These are phyloP conservation scores for Choristoneura rosaceana DNA, from an alignment of 2,888 invertebrate species.

Conservation along the genomic window DNA sequence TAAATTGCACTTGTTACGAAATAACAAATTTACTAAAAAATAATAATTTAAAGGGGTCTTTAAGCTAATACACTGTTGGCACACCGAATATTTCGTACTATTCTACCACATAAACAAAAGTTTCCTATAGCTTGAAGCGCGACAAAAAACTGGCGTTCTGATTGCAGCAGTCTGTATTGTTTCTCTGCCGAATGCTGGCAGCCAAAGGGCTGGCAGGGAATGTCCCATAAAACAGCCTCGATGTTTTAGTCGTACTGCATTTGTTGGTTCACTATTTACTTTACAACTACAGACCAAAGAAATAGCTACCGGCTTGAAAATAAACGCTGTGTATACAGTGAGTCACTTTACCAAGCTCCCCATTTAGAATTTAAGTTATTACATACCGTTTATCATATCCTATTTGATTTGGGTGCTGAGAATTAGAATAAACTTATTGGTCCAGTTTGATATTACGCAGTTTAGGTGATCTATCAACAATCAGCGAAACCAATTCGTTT, in stretches of 20 bases:
- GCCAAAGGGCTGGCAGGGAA: slow-evolving; percentile 2
- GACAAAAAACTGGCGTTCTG: slow-evolving; percentile 5
- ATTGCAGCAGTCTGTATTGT: slow-evolving; percentile 29
- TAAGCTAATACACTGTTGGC: background rate
- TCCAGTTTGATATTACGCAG: background rate
- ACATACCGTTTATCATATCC: slow-evolving; percentile 7
- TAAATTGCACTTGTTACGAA: background rate
- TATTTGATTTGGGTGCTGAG: background rate
- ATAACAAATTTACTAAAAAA: background rate
- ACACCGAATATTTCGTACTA: no score
- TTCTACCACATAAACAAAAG: no score
- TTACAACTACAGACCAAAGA: slow-evolving; percentile 29
- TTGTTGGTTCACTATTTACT: slow-evolving; percentile 33
- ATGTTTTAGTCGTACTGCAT: slow-evolving; percentile 27
- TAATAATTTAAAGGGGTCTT: background rate
- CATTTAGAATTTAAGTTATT: slow-evolving; percentile 27
- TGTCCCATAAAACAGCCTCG: slow-evolving; percentile 21
- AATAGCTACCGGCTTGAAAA: slow-evolving; percentile 34
- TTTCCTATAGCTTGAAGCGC: background rate
- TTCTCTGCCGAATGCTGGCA: slow-evolving; percentile 12
- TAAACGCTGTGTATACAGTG: slow-evolving; percentile 19
- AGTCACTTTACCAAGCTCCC: slow-evolving; percentile 24
- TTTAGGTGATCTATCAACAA: background rate
- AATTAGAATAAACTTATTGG: background rate
- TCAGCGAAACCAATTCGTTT: background rate